Conservation (phyloP, 2,797 vertebrate genomes). For the Limnodromus scolopaceus region DNA sequence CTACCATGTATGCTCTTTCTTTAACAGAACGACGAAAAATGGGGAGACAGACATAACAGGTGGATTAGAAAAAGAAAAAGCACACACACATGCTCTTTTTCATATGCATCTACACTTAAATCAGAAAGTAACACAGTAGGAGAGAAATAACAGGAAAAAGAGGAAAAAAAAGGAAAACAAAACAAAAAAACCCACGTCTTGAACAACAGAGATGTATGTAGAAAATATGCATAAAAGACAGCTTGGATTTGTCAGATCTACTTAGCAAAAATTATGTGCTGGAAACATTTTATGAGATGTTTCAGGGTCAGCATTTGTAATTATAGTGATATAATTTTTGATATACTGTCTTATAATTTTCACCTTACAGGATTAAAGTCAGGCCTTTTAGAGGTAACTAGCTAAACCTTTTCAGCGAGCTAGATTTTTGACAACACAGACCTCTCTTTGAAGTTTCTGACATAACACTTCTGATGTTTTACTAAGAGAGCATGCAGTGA, state of each 20-base stretch:
- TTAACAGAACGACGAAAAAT: neutral
- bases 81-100: neutral
- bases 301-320: neutral
- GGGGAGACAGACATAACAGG: neutral
- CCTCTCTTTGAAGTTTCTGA: neutral
- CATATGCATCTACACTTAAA: neutral
- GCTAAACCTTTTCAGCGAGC: neutral
- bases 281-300: neutral
- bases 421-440: neutral
- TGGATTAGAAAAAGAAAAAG: neutral
- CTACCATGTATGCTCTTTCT: accelerated
- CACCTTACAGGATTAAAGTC: neutral
- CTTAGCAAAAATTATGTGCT: neutral
- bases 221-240: neutral
- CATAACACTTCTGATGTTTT: neutral
- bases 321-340: neutral
- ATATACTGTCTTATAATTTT: neutral
- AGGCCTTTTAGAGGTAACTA: neutral
- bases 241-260: neutral
- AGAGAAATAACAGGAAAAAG: neutral
- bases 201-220: neutral
- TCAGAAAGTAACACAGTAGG: neutral
- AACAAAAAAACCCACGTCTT: neutral
- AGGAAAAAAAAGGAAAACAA: neutral
- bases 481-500: neutral